Percentiles rank a stretch among this genome's conserved stretches.
These are phyloP conservation scores for Meloidogyne exigua DNA, from an alignment of 1,140 invertebrate genomes.

Conservation along the genomic window DNA sequence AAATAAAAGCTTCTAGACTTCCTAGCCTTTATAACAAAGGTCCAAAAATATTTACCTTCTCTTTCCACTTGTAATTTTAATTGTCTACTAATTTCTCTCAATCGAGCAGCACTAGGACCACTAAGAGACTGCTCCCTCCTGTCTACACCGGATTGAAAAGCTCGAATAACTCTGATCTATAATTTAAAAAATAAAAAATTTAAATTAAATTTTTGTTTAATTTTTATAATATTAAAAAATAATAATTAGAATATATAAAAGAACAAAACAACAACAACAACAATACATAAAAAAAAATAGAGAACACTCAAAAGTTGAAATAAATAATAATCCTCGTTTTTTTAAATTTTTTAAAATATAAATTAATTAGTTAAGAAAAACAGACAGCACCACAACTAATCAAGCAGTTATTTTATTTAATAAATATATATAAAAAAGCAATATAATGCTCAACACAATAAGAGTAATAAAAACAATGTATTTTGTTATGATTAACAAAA, in stretches of 20 bases:
- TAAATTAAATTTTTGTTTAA: background rate
- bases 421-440: slow-evolving; percentile 4
- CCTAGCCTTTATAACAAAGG: too few relatives aligned
- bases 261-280: background rate
- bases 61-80: slow-evolving; percentile 59
- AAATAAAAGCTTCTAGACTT: too few relatives aligned
- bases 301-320: too few relatives aligned
- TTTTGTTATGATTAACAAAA: too few relatives aligned
- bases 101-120: slow-evolving; percentile 58
- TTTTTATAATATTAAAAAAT: background rate
- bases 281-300: too few relatives aligned
- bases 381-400: slow-evolving; percentile 20
- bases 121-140: slow-evolving; percentile 56
- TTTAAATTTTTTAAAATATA: too few relatives aligned
- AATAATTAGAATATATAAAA: background rate
- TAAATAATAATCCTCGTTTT: too few relatives aligned
- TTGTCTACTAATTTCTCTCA: slow-evolving; percentile 61
- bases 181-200: slow-evolving; percentile 28
- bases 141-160: slow-evolving; percentile 59
- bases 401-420: slow-evolving; percentile 6
- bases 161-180: slow-evolving; percentile 63
- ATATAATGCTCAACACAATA: slow-evolving; percentile 18
- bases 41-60: slow-evolving; percentile 48
- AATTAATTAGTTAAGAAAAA: background rate
- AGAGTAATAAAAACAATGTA: background rate